phyloP scores from a whole-genome alignment of 2,113 vertebrate genomes.

The Anas platyrhynchos region DNA sequence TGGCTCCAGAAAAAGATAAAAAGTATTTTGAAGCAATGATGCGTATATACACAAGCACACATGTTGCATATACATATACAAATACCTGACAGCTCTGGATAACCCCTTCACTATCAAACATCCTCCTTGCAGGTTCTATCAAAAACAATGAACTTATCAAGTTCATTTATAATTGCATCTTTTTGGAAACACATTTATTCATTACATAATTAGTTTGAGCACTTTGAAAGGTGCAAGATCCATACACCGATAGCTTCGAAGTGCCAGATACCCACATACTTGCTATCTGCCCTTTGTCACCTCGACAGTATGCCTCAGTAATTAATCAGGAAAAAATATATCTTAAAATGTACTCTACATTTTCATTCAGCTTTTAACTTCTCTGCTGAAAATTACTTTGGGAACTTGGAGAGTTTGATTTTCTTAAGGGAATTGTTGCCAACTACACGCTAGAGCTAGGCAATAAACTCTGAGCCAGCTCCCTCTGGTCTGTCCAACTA shows the following conservation, averaged over 20 bases:
- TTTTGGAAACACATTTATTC: not conserved
- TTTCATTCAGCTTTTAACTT: not conserved
- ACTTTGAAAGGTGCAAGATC: not conserved
- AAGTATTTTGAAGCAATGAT: not conserved
- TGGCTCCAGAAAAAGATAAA: not conserved
- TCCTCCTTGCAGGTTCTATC: not conserved
- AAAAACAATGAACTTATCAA: not conserved
- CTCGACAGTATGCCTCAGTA: not conserved
- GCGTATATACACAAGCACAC: not conserved
- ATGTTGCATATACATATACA: no score
- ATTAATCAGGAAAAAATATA: not conserved
- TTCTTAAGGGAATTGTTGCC: not conserved
- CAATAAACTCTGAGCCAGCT: not conserved
- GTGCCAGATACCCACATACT: not conserved
- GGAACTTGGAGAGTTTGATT: not conserved
- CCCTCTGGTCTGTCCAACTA: not conserved
- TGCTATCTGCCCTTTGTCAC: not conserved
- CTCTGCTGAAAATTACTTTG: not conserved
- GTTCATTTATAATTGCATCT: rapidly evolving
- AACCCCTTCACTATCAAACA: not conserved
- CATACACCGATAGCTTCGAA: not conserved
- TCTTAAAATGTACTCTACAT: not conserved
- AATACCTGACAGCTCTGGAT: not conserved
- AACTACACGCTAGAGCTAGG: not conserved
- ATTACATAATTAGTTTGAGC: not conserved